Conservation (phyloP, 2,113 vertebrate species). For the Pelusios castaneus region DNA sequence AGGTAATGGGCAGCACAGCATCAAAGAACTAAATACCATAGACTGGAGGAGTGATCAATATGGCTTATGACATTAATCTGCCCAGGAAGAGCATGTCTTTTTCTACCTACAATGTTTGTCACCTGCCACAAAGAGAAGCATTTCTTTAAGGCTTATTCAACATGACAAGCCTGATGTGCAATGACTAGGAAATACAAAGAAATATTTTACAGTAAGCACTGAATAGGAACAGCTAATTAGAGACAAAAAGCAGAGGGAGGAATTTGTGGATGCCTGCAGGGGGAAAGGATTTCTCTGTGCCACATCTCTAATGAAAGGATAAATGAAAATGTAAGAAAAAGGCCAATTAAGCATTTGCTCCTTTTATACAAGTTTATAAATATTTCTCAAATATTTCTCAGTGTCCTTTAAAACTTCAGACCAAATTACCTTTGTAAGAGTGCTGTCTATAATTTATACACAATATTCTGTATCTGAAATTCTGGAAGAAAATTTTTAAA, state of each 20-base stretch:
- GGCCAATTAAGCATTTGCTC: not conserved
- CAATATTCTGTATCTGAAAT: not conserved
- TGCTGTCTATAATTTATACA: not conserved
- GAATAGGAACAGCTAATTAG: constrained; percentile 20
- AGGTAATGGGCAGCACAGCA: not conserved
- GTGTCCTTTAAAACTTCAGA: not conserved
- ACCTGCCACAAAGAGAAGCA: not conserved
- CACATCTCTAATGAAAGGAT: constrained; percentile 7
- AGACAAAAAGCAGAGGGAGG: constrained; percentile 26
- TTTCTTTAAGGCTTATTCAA: constrained; percentile 1
- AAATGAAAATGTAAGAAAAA: constrained; percentile 10
- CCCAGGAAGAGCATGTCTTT: not conserved
- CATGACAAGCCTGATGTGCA: not conserved
- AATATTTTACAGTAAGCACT: constrained; percentile 11
- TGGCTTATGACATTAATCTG: not conserved
- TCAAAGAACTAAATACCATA: not conserved
- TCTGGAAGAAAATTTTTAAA: not conserved
- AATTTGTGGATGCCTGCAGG: constrained; percentile 14
- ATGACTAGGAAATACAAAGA: not conserved
- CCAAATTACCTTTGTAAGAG: constrained; percentile 2
- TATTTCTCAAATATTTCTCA: not conserved
- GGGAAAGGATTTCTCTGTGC: not conserved
- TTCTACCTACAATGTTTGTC: not conserved
- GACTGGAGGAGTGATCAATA: not conserved
- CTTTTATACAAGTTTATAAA: not conserved